Percentiles rank a stretch among this genome's conserved stretches.
Evolutionary conservation across 2,888 invertebrate genomes (phyloP).

Genomic region (Calephelis perditalis): DNA sequence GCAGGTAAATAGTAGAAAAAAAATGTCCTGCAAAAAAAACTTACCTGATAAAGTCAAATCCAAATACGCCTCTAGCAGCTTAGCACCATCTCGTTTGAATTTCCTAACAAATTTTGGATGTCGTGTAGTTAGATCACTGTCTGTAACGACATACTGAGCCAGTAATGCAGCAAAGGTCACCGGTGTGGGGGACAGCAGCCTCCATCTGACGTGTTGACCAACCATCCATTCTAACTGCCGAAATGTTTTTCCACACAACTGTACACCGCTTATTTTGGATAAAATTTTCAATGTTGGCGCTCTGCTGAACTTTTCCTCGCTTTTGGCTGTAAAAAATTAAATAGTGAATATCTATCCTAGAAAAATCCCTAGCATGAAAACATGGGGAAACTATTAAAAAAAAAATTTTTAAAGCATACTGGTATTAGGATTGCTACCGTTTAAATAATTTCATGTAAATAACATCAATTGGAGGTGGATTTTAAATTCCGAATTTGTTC

Average conservation of each 20-base stretch:
- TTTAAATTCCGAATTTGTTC: no score
- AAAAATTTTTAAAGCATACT: no score
- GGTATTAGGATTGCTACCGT: no score
- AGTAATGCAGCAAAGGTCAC: conserved; percentile 59
- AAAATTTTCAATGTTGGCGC: conserved; percentile 60
- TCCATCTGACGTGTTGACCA: conserved; percentile 63
- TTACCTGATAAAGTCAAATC: conserved; percentile 66
- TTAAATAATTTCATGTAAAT: no score
- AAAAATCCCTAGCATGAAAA: no score
- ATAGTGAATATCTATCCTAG: background rate
- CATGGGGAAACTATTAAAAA: no score
- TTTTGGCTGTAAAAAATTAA: conserved; percentile 50
- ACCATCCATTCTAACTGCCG: conserved; percentile 71
- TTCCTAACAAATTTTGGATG: conserved; percentile 61
- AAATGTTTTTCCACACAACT: conserved; percentile 62
- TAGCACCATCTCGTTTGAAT: conserved; percentile 59
- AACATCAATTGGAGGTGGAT: no score
- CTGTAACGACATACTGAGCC: conserved; percentile 59
- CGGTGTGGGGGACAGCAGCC: conserved; percentile 60
- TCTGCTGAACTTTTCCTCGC: conserved; percentile 62
- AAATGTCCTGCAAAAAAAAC: conserved; percentile 24
- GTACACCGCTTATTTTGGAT: conserved; percentile 53
- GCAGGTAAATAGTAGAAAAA: no score
- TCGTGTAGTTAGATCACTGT: conserved; percentile 54
- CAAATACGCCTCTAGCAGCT: conserved; percentile 55